Percentiles rank a stretch among this genome's conserved stretches.
Evolutionary conservation across 2,113 vertebrate species (phyloP).

Genomic region (Petromus typicus): DNA sequence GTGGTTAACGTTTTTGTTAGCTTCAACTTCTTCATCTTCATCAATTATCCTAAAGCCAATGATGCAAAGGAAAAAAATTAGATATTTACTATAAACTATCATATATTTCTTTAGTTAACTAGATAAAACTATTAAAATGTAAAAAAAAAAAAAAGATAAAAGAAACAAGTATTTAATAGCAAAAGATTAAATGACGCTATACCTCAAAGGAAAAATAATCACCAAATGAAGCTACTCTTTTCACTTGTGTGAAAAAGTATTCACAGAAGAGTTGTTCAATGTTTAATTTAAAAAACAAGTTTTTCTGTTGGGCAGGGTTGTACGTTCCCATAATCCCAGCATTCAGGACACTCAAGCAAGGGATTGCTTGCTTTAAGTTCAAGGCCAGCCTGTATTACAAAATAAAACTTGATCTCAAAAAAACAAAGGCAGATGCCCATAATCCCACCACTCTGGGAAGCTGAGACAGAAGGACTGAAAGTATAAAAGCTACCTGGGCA

Average conservation of each 20-base stretch:
- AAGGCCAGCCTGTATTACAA: neutral
- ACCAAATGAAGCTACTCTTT: neutral
- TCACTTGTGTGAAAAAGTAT: neutral
- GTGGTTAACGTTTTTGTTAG: slow-evolving; percentile 85
- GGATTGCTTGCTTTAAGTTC: neutral
- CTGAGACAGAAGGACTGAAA: neutral
- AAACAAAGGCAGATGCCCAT: neutral
- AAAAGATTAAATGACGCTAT: neutral
- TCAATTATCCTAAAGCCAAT: slow-evolving; percentile 88
- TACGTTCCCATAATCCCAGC: neutral
- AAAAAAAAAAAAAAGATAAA: neutral
- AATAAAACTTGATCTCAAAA: neutral
- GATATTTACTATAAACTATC: slow-evolving; percentile 7
- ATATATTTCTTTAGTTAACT: neutral
- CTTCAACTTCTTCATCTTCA: slow-evolving; percentile 90
- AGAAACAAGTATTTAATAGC: neutral
- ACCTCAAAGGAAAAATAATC: neutral
- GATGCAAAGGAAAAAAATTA: slow-evolving; percentile 62
- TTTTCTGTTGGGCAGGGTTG: neutral
- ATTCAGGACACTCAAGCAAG: neutral
- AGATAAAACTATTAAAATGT: neutral
- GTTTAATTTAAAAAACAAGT: neutral
- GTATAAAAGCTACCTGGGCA: neutral
- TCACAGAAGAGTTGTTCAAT: neutral
- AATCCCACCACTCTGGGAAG: neutral